Conservation (phyloP, 2,113 vertebrate genomes). For the Lichenostomus cassidix region DNA sequence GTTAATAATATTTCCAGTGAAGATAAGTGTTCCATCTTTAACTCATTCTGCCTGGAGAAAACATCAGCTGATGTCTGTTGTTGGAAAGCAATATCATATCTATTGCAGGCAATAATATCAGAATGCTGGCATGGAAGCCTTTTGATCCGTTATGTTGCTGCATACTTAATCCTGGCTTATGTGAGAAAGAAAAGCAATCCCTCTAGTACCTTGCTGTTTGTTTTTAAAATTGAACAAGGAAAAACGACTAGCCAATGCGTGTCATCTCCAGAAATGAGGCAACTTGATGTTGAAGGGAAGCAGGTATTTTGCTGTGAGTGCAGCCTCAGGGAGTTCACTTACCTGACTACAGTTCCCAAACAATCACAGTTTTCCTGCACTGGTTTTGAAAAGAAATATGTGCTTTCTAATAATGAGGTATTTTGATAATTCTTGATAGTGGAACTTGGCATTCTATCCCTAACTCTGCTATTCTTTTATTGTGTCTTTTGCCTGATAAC, state of each 20-base stretch:
- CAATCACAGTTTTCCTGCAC: neutral
- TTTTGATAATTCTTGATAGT: neutral
- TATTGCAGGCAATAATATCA: neutral
- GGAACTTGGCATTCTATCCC: neutral
- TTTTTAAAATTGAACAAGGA: neutral
- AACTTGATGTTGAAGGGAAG: neutral
- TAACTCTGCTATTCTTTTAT: neutral
- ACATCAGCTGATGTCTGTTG: conserved; percentile 24
- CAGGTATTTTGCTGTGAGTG: neutral
- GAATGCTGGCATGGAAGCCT: neutral
- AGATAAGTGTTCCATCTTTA: conserved; percentile 29
- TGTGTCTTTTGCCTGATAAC: neutral
- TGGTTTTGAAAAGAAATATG: neutral
- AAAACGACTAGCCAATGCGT: neutral
- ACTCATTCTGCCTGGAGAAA: conserved; percentile 23
- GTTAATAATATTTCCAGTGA: neutral
- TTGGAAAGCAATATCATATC: neutral
- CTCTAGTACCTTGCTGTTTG: neutral
- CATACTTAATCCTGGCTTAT: conserved; percentile 1
- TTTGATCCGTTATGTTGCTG: neutral
- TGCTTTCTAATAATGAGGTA: neutral
- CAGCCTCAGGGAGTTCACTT: neutral
- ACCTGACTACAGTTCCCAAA: neutral
- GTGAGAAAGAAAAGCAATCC: neutral
- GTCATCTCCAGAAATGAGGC: neutral